Evolutionary conservation across 2,888 invertebrate species (phyloP).

Genomic region (Drosophila multiciliata): DNA sequence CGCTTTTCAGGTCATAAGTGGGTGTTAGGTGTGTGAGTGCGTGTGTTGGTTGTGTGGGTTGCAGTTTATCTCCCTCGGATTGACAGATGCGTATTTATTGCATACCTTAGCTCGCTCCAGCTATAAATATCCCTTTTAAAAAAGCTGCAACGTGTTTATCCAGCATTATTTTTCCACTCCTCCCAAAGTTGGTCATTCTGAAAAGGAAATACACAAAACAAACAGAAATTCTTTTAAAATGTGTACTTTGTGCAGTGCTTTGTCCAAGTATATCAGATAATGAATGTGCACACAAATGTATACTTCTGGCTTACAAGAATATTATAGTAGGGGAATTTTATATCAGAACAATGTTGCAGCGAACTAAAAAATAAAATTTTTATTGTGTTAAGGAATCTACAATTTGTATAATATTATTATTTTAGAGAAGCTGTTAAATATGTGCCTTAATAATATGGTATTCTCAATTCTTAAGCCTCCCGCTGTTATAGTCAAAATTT

Average conservation of each 20-base stretch:
- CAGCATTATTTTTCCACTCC: conserved; percentile 13
- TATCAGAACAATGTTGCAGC: background rate
- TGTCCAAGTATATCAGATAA: background rate
- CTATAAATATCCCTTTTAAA: background rate
- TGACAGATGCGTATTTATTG: conserved; percentile 41
- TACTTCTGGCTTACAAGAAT: too few species aligned
- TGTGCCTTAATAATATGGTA: background rate
- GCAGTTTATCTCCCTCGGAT: conserved; percentile 21
- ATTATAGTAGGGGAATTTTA: background rate
- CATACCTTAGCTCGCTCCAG: conserved; percentile 14
- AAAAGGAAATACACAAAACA: background rate
- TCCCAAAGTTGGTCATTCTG: conserved; percentile 1
- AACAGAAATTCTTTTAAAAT: conserved; percentile 9
- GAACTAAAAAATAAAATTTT: background rate
- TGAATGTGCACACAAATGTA: background rate
- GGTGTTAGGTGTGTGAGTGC: conserved; percentile 4
- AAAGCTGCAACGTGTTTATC: conserved; percentile 31
- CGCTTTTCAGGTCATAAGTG: conserved; percentile 50
- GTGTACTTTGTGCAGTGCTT: background rate
- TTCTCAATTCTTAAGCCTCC: background rate
- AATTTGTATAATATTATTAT: background rate
- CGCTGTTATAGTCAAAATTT: background rate
- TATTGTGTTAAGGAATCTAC: background rate
- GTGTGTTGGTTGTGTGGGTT: background rate
- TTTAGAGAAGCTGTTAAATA: background rate